Percentiles rank a stretch among this genome's conserved stretches.
These are phyloP conservation scores for Notodonta dromedarius DNA, from an alignment of 2,888 invertebrate genomes.

Conservation along the genomic window DNA sequence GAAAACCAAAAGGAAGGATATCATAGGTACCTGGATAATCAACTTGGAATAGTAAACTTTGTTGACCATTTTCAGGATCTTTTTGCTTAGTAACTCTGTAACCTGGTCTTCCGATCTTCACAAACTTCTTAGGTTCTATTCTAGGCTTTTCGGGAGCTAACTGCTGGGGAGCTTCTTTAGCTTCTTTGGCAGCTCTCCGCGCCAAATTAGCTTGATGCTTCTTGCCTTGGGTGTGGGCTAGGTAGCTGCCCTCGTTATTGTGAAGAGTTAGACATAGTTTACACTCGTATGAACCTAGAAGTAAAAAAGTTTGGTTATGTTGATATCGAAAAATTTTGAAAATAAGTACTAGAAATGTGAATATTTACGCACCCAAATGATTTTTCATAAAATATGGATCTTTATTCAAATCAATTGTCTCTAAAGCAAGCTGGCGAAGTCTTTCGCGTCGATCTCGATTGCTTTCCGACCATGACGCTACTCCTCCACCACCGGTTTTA, in stretches of 20 bases:
- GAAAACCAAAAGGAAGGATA: too few relatives aligned
- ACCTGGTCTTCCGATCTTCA: constrained; percentile 99
- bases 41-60: constrained; percentile 98
- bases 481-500: constrained; percentile 99
- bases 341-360: background rate
- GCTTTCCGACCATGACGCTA: constrained; percentile 99
- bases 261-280: constrained; percentile 99
- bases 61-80: constrained; percentile 97
- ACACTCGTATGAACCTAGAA: constrained; percentile 96
- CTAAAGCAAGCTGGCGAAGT: constrained; percentile 96
- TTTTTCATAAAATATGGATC: constrained; percentile 99
- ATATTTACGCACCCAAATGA: constrained; percentile 89
- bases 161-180: constrained; percentile 97
- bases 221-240: constrained; percentile 99
- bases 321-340: constrained; percentile 2
- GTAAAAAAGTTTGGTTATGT: constrained; percentile 8
- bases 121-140: constrained; percentile 99
- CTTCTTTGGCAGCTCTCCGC: constrained; percentile 98
- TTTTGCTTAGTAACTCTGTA: constrained; percentile 99
- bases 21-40: constrained; percentile 90
- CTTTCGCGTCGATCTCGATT: constrained; percentile 98
- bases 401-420: constrained; percentile 99
- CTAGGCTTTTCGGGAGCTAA: constrained; percentile 97
- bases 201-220: constrained; percentile 99
- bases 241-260: constrained; percentile 99